Evolutionary conservation across 2,113 vertebrate genomes (phyloP), one percentile per base, ranked within the genome.

Genomic region (Phalacrocorax carbo): DNA sequence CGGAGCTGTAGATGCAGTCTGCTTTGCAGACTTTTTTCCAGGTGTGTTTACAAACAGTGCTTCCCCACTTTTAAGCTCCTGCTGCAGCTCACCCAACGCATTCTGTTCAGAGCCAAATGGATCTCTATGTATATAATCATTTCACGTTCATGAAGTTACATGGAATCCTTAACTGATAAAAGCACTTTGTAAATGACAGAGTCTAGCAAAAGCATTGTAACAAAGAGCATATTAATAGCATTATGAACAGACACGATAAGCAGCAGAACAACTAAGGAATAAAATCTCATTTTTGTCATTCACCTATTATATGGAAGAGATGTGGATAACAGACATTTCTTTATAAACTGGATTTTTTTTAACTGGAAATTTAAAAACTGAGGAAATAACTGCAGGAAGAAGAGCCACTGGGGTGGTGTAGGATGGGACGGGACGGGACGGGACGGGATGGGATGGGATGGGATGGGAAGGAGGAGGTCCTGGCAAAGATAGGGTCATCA

Each of bases 351-450:
- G 38, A 10, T 10, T 38, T 38, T 38, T 42, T 42, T 73, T 95
- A 87, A 81, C 1, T 72, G 26, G 15, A 81, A 93, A 72, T 57
- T 61, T 38, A 38, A 80, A 86, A 72, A 85, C 25, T 93, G 29
- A 88, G 20, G 60, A 88, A 97, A 92, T 78, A 72, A 54, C 82
- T 96, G 20, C 49, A 95, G 71, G 57, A 68, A 90, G 69, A 79
- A 90, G 60, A 92, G 34, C 81, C 91, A 58, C 27, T 94, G 78
- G 29, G 15, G 44, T 26, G 54, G 52, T 13, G 46, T 82, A 13
- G 48, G 48, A 34, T 44, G 40, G 42, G 61, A 65, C 42, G 61
- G 75, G 15, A 42, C 36, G 40, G 42, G 61, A 65, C 54, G 61
- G 75, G 21, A 42, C 36, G 55, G 29, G 15, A 54, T 26, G 54